phyloP scores from a whole-genome alignment of 2,113 vertebrate species.

The Paratilapia polleni region DNA sequence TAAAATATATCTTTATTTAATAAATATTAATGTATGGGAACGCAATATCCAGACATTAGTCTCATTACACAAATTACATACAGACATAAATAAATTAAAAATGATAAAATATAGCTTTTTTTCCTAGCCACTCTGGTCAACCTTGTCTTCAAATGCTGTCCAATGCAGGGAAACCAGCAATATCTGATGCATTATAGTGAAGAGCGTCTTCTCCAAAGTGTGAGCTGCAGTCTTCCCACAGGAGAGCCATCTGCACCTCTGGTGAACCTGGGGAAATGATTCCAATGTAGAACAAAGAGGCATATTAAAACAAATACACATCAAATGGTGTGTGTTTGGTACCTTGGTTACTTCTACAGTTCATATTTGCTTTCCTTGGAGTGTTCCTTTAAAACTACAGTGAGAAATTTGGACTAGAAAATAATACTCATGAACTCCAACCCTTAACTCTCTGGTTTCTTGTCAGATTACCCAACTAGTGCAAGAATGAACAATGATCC shows the following conservation, averaged over 20 bases:
- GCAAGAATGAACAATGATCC: not conserved
- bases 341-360: not conserved
- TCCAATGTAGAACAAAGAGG: not conserved
- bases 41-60: not conserved
- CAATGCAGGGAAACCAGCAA: not conserved
- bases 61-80: not conserved
- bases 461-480: not conserved
- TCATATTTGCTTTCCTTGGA: not conserved
- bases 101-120: not conserved
- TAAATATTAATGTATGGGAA: not conserved
- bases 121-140: too few species aligned
- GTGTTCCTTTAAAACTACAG: not conserved
- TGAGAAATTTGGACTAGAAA: too few species aligned
- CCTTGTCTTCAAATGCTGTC: not conserved
- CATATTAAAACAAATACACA: not conserved
- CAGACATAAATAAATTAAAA: not conserved
- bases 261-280: not conserved
- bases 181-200: slow-evolving; percentile 19
- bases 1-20: not conserved
- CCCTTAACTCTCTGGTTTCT: not conserved
- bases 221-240: slow-evolving; percentile 48
- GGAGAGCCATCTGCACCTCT: not conserved
- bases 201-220: slow-evolving; percentile 38
- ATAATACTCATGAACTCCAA: not conserved
- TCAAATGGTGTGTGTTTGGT: not conserved